Evolutionary conservation across 2,797 vertebrate species (phyloP), one percentile per base, ranked within the genome.

Genomic region (Protonibea diacanthus): DNA sequence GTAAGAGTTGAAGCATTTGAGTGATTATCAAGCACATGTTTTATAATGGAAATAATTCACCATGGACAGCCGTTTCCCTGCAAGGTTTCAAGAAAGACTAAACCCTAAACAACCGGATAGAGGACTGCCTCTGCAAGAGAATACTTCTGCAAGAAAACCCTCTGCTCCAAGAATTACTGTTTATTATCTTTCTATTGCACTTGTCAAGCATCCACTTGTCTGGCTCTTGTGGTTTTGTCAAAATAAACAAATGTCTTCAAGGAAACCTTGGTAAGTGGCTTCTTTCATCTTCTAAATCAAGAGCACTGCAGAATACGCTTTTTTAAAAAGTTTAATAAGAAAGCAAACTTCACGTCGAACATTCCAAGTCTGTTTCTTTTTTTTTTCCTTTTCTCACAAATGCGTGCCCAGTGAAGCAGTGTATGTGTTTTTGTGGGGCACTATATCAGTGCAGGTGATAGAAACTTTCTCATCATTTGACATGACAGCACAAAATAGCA

Each of bases 241-340:
- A 91, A 89, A 86, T 81, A 91, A 91, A 81, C 81, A 85, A 83
- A 79, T 44, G 52, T 74, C 80, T 73, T 63, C 27, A 76, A 76
- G 23, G 38, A 72, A 88, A 76, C 73, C 42, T 83, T 81, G 73
- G 72, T 65, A 84, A 62, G 56, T 49, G 38, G 38, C 71, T 58
- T 59, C 58, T 49, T 69, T 74, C 66, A 64, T 78, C 71, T 61
- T 79, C 59, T 68, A 71, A 74, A 78, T 72, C 82, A 79, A 84
- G 59, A 82, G 58, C 47, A 17, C 70, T 58, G 38, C 53, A 74
- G 53, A 70, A 51, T 42, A 74, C 49, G 23, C 5, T 61, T 77
- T 68, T 65, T 52, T 27, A 9, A 38, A 38, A 38, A 14, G 5
- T 55, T 77, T 69, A 29, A 63, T 18, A 27, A 67, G 38, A 77